Evolutionary conservation across 2,888 invertebrate genomes (phyloP), one percentile per base, ranked within the genome.

Genomic region (Parnassius smintheus): DNA sequence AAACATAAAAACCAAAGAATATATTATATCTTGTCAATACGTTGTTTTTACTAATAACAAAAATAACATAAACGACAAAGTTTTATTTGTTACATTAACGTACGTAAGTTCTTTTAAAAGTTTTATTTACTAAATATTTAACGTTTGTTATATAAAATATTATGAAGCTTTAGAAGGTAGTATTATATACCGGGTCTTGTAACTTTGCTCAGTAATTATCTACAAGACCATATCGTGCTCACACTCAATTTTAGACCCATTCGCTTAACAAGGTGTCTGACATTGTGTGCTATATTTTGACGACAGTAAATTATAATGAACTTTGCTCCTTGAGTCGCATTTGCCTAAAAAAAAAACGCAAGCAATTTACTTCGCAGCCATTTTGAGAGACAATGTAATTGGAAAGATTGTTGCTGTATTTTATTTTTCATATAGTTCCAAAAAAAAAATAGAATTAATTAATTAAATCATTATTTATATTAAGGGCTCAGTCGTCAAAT

Each of bases 211-310:
- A 8, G 9, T 22, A 60, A 48, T 35, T 4, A 48, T 42, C 22
- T 60, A 22, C 54, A 54, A 42, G 48, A 18, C 9, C 11, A 60
- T 53, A 22, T 46, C 48, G 59, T 59, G 52, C 52, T 56, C n/a
- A 46, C 44, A 51, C 48, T 42, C 51, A 56, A 62, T 53, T 62
- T 57, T 52, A 41, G 44, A 62, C 35, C 58, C 54, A 62, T 62
- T 62, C 54, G 58, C 42, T 53, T 62, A 62, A 62, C 62, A 57
- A 62, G 52, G 62, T 61, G 51, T 53, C 52, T 62, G 62, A 58
- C 25, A 62, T 54, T 62, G 57, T 57, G 57, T 41, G 62, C n/a
- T 10, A 58, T 58, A 62, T 53, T 62, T 57, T 53, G 49, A 62
- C 22, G 52, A 42, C 12, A 57, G 46, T 57, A 46, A 57, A 53